Evolutionary conservation across 2,888 invertebrate genomes (phyloP).

Genomic region (Euzetes globulus): DNA sequence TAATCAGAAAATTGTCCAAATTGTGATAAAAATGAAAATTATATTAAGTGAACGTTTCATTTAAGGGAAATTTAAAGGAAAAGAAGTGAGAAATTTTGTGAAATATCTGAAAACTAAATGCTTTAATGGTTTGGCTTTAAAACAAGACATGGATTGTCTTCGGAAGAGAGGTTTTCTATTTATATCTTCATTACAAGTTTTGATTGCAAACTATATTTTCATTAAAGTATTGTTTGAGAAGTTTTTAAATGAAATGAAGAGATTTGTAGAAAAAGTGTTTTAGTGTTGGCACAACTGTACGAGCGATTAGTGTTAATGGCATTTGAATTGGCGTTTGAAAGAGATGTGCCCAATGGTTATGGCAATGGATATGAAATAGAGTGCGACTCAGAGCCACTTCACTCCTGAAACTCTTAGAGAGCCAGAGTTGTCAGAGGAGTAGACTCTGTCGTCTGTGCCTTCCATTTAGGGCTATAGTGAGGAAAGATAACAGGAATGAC

Average conservation of each 20-base stretch:
- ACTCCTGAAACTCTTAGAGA: background rate
- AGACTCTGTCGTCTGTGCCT: constrained; percentile 27
- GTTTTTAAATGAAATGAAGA: background rate
- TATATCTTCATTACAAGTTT: constrained; percentile 1
- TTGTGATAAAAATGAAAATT: background rate
- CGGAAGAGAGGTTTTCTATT: background rate
- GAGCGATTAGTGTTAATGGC: constrained; percentile 23
- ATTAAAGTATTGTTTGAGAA: background rate
- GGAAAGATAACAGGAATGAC: constrained; percentile 27
- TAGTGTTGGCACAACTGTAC: constrained; percentile 21
- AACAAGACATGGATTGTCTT: constrained; percentile 15
- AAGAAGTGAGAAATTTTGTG: background rate
- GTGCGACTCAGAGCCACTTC: background rate
- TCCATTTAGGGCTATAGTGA: constrained; percentile 27
- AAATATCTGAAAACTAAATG: background rate
- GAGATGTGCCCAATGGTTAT: constrained; percentile 4
- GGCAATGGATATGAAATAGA: background rate
- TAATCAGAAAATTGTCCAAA: background rate
- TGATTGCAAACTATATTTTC: background rate
- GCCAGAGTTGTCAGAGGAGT: background rate
- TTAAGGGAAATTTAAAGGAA: background rate
- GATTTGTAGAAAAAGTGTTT: constrained; percentile 15
- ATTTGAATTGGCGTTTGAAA: constrained; percentile 21
- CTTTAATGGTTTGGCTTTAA: background rate
- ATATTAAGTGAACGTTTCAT: background rate